Evolutionary conservation across 1,140 invertebrate species (phyloP).

Genomic region (Uloborus diversus): DNA sequence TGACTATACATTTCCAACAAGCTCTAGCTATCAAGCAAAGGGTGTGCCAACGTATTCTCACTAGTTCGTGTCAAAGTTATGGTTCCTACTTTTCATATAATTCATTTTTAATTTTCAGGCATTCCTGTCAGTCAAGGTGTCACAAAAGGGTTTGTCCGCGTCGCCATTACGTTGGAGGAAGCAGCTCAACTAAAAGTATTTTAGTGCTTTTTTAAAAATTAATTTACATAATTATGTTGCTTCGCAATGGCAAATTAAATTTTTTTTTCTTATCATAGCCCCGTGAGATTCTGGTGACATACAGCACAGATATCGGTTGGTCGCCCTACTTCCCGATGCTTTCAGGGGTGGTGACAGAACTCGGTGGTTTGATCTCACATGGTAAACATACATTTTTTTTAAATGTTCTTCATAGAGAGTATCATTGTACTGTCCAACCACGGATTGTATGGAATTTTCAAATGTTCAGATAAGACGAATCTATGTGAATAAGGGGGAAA

Average conservation of each 20-base stretch:
- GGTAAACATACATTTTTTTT: constrained; percentile 82
- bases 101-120: constrained; percentile 66
- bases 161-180: constrained; percentile 58
- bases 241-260: no score
- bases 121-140: constrained; percentile 76
- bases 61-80: no score
- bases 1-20: no score
- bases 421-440: no score
- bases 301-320: constrained; percentile 86
- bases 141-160: constrained; percentile 66
- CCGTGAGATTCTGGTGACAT: constrained; percentile 77
- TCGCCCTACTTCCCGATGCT: constrained; percentile 85
- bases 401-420: constrained; percentile 63
- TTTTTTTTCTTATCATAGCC: constrained; percentile 60
- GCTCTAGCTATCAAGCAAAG: no score
- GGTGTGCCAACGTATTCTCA: no score
- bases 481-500: no score
- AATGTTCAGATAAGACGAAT: no score
- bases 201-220: no score
- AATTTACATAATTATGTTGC: no score
- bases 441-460: no score
- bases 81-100: no score
- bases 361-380: constrained; percentile 85
- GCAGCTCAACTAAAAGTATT: constrained; percentile 40
- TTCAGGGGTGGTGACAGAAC: constrained; percentile 82